Evolutionary conservation across 2,113 vertebrate genomes (phyloP).

Genomic region (Xenus cinereus): DNA sequence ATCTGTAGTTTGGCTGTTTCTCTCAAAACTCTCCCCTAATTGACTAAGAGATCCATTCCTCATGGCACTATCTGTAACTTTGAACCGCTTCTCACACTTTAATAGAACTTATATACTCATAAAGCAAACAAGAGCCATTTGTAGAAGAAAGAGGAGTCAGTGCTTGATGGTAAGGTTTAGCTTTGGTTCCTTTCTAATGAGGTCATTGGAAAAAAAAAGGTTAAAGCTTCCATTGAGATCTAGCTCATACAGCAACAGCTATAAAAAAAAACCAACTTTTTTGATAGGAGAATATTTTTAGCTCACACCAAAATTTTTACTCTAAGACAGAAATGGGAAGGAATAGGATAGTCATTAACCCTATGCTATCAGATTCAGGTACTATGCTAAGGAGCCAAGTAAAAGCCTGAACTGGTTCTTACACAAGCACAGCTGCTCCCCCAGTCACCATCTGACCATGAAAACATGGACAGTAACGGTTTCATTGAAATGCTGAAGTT

Average conservation of each 20-base stretch:
- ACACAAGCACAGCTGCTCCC: neutral
- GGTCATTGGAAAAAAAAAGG: neutral
- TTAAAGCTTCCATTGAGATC: neutral
- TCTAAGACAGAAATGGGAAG: neutral
- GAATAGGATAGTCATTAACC: neutral
- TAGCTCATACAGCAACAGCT: neutral
- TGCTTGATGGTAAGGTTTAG: neutral
- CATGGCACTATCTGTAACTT: neutral
- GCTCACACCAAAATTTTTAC: neutral
- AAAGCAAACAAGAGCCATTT: neutral
- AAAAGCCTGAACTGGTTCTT: neutral
- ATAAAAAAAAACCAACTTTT: neutral
- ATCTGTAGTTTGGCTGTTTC: neutral
- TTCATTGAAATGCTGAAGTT: neutral
- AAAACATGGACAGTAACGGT: neutral
- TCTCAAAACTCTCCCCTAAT: neutral
- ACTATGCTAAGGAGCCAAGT: neutral
- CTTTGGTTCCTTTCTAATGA: neutral
- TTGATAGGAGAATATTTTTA: neutral
- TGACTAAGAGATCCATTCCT: neutral
- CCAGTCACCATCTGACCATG: neutral
- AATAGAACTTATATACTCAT: neutral
- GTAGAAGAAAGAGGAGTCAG: neutral
- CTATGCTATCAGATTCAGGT: neutral
- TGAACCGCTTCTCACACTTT: neutral